Conservation (phyloP, 2,888 invertebrate genomes). For the Nineta flava region DNA sequence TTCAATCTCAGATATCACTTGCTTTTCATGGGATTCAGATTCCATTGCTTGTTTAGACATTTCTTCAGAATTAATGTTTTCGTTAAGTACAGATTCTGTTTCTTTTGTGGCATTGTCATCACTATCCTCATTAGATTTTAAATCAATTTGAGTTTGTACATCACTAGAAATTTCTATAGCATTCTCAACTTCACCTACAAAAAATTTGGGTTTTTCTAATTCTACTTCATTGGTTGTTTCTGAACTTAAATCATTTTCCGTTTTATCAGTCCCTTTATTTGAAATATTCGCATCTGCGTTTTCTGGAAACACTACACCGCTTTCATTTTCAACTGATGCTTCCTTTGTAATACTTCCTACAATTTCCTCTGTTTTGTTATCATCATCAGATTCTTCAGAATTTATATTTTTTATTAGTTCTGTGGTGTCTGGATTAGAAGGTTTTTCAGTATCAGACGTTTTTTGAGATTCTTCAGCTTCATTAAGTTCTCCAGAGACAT, state of each 20-base stretch:
- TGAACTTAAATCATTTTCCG: too few species aligned
- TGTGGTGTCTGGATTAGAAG: background rate
- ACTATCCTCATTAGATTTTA: too few species aligned
- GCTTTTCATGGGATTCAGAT: background rate
- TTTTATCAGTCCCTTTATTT: too few species aligned
- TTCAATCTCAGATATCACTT: background rate
- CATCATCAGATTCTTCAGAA: background rate
- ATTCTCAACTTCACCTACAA: too few species aligned
- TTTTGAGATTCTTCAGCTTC: background rate
- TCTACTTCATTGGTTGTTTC: too few species aligned
- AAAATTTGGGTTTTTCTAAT: too few species aligned
- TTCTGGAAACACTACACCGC: background rate
- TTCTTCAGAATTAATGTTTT: too few species aligned
- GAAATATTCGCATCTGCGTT: too few species aligned
- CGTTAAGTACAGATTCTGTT: too few species aligned
- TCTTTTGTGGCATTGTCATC: too few species aligned
- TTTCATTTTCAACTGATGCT: background rate
- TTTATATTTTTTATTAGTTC: background rate
- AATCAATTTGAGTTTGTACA: too few species aligned
- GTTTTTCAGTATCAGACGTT: background rate
- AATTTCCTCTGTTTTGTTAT: background rate
- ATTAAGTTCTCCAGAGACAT: background rate
- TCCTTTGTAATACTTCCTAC: background rate
- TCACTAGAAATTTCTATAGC: too few species aligned
- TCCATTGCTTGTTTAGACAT: background rate